Base-by-base conservation (phyloP, 2,113 vertebrate genomes). In the Excalfactoria chinensis region DNA sequence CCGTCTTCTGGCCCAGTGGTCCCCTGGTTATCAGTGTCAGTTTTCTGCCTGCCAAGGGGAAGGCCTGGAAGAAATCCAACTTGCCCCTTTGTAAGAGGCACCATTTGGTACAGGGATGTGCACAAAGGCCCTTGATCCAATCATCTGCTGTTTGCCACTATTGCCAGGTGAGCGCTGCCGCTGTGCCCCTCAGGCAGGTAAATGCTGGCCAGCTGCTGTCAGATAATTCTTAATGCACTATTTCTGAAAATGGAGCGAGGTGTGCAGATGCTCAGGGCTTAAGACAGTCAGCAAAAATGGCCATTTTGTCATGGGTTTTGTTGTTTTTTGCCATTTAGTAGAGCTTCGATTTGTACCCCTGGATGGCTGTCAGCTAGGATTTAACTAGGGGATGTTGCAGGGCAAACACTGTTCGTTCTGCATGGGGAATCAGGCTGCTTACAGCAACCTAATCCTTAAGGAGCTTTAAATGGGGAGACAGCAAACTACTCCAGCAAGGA, bases 81-180 rank as follows among this genome's bases (percentile, higher is more conserved):
- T 34, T 20, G 10, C 73, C 43, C 6, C 22, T 0, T 16, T 73
- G 56, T 8, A 11, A 48, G 73, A 73, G 74, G 23, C 0, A 2
- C n/a, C 34, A 1, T 30, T 26, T 9, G 21, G 2, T 11, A 7
- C 8, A n/a, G 23, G 76, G 53, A 44, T n/a, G 7, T 1, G 4
- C 4, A 3, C 6, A 4, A 56, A 49, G 32, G 59, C 20, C 17
- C 37, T 7, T 6, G 64, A 16, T 46, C 13, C 6, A 22, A 3
- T 10, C 49, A 18, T 17, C 44, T 55, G 0, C 14, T 23, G 9
- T 43, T 60, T 41, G 6, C 21, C 9, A 2, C 34, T 40, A 5
- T 3, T 21, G 23, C 67, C 32, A 34, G 8, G 9, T 23, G 9
- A 22, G 28, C 7, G 2, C 4, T 40, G 15, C 37, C 9, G 0